A percentile compares a stretch with the other conserved stretches of the same genome.
phyloP scores from a whole-genome alignment of 2,113 vertebrate genomes.

The Hemichromis elongatus region DNA sequence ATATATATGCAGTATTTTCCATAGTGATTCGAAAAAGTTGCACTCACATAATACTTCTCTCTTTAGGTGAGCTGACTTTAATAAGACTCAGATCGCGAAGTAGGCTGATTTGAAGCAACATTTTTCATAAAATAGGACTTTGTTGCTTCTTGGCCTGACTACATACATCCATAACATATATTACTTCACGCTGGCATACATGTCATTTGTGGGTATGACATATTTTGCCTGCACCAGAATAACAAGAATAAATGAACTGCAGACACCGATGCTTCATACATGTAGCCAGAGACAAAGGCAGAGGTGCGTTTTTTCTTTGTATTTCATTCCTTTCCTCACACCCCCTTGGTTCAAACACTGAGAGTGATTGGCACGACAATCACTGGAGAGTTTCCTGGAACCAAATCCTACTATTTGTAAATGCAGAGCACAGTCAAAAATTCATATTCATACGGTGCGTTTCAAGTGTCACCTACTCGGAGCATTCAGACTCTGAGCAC shows the following conservation, averaged over 20 bases:
- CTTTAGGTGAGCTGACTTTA: not conserved
- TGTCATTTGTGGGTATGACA: not conserved
- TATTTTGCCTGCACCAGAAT: slow-evolving; percentile 1
- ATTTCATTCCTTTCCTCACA: not conserved
- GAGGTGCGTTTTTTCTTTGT: slow-evolving; percentile 23
- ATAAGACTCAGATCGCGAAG: not conserved
- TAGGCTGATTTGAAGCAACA: not conserved
- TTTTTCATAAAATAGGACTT: not conserved
- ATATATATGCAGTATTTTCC: not conserved
- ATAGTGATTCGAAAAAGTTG: not conserved
- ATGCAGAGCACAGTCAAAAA: slow-evolving; percentile 41
- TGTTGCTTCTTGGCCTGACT: not conserved
- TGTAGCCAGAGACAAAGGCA: not conserved
- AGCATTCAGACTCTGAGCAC: slow-evolving; percentile 36
- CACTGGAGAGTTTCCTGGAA: slow-evolving; percentile 31
- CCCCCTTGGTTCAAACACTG: slow-evolving; percentile 1
- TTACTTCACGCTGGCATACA: not conserved
- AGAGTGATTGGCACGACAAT: slow-evolving; percentile 53
- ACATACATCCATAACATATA: not conserved
- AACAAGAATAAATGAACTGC: slow-evolving; percentile 27
- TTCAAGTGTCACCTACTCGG: slow-evolving; percentile 54
- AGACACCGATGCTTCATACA: not conserved
- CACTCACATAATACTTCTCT: not conserved
- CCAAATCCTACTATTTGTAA: slow-evolving; percentile 37
- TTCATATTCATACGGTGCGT: slow-evolving; percentile 55